phyloP scores from a whole-genome alignment of 2,888 invertebrate species.

The Galerucella calmariensis region DNA sequence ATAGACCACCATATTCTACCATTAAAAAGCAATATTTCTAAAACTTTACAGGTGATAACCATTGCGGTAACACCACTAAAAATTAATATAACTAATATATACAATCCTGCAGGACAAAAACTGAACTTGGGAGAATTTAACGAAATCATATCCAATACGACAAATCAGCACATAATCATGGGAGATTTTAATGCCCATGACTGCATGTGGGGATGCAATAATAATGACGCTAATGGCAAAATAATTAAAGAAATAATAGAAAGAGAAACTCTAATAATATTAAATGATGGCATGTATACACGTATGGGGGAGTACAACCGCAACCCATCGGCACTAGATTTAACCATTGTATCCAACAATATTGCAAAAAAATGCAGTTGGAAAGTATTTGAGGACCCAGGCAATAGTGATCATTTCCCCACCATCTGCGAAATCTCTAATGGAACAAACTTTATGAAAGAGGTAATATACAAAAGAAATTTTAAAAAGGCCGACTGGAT shows the following conservation, averaged over 20 bases:
- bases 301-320: too few species aligned
- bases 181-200: conserved; percentile 8
- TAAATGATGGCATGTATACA: too few species aligned
- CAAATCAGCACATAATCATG: conserved; percentile 2
- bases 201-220: conserved; percentile 1
- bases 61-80: conserved; percentile 5
- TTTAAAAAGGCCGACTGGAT: too few species aligned
- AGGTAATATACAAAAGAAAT: too few species aligned
- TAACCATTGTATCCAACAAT: too few species aligned
- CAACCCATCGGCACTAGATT: too few species aligned
- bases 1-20: conserved; percentile 4
- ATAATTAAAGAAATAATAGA: not conserved
- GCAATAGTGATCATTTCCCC: too few species aligned
- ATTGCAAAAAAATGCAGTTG: too few species aligned
- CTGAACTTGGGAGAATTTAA: not conserved
- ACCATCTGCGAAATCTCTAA: too few species aligned
- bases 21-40: not conserved
- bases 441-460: too few species aligned
- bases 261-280: too few species aligned
- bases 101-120: conserved; percentile 10
- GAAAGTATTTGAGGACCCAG: too few species aligned
- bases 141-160: not conserved
- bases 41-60: not conserved
- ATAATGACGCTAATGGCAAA: not conserved
- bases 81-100: not conserved